phyloP scores from a whole-genome alignment of 2,888 invertebrate genomes.

The Parnassius smintheus region DNA sequence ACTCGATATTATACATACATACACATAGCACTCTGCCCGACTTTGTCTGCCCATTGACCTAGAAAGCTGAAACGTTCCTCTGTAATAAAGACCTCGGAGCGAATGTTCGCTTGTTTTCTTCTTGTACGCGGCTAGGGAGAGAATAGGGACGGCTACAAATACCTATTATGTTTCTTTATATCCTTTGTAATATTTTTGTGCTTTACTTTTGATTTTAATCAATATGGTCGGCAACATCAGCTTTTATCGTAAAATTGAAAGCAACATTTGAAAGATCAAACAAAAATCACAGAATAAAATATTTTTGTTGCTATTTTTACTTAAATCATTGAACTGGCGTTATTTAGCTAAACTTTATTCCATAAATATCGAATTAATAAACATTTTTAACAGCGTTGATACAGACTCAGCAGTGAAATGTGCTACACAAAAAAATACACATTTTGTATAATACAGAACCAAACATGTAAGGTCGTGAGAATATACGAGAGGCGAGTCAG shows the following conservation, averaged over 20 bases:
- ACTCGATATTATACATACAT: background rate
- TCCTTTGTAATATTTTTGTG: no score
- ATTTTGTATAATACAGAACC: background rate
- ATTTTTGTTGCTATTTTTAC: no score
- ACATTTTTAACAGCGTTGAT: no score
- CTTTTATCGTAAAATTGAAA: no score
- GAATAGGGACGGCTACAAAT: background rate
- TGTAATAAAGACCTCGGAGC: constrained; percentile 20
- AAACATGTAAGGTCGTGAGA: constrained; percentile 17
- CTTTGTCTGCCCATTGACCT: constrained; percentile 33
- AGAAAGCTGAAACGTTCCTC: constrained; percentile 32
- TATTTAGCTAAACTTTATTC: no score
- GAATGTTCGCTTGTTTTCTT: constrained; percentile 19
- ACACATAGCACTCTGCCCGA: constrained; percentile 27
- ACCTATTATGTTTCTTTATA: no score
- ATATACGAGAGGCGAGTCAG: constrained; percentile 21
- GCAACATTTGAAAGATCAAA: no score
- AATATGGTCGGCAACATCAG: no score
- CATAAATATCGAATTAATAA: no score
- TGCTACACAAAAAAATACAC: background rate
- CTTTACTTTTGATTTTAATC: no score
- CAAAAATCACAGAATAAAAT: no score
- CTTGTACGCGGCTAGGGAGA: background rate
- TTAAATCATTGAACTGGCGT: no score
- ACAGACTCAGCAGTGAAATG: background rate